Evolutionary conservation across 2,888 invertebrate genomes (phyloP), one percentile per base, ranked within the genome.

Genomic region (Agonopterix heracliana): DNA sequence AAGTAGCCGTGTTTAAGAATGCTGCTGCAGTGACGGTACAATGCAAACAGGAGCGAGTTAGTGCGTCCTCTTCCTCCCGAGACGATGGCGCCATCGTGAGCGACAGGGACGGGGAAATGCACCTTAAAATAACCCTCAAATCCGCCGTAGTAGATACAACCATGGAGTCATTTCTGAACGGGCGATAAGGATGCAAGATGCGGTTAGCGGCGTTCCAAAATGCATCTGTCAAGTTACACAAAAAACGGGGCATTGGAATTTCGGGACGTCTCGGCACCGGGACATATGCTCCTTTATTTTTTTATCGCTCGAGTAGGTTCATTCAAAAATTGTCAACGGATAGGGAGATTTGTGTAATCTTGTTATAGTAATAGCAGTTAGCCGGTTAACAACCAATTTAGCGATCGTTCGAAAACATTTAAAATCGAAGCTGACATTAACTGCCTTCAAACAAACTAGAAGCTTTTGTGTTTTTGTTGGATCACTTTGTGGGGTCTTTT

Each of bases 281-380:
- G 77, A 80, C 84, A 86, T 68, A 74, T 82, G 86, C 79, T 80
- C 74, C 74, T 83, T 81, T 82, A 81, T 84, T 86, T 86, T 41
- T 74, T 85, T 85, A 76, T 64, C 58, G 60, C 57, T 61, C 59
- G 71, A 69, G 70, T 73, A 74, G 82, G 71, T 85, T 85, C 88
- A 88, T 88, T 87, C 86, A 88, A 86, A 86, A 85, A 81, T 79
- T 78, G 81, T 81, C 81, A 77, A 75, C 81, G 82, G 68, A 77
- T 78, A 80, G 76, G 61, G 70, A 77, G 81, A 86, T 86, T 87
- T 85, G 81, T 84, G 82, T 87, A 86, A 88, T 86, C 86, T 85
- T 79, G 81, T 86, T 85, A 81, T 68, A 74, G 79, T 78, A 74
- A 80, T 74, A 78, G 77, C 68, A 68, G 70, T 72, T 65, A 66